Base-by-base conservation (phyloP, 2,797 vertebrate genomes). In the Megalops cyprinoides region DNA sequence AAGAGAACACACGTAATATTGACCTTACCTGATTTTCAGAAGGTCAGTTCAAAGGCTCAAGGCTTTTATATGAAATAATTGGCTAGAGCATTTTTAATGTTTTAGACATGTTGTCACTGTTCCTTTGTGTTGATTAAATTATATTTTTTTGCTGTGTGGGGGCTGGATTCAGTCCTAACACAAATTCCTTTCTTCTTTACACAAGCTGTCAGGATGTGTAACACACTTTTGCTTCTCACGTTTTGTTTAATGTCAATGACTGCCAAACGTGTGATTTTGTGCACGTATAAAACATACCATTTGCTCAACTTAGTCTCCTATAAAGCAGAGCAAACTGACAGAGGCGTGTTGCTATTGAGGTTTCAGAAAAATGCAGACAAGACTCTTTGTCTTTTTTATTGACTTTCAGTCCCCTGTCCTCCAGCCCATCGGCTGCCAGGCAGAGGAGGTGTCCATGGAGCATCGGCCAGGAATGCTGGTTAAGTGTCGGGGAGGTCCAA, bases 271-370 rank as follows among this genome's bases (percentile, higher is more conserved):
- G 65, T 69, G 65, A 37, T 42, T 37, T n/a, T 6, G 37, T 42
- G 65, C 23, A 23, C 23, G n/a, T 20, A 65, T 42, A 5, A 69
- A 37, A 65, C 31, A 15, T 1, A 69, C 62, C 39, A 18, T 69
- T 69, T 69, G 39, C 65, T 69, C n/a, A 42, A 69, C 9, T 69
- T 18, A 7, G 65, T 69, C 65, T n/a, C n/a, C n/a, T n/a, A n/a
- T n/a, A n/a, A n/a, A n/a, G n/a, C n/a, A n/a, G n/a, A n/a, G n/a
- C n/a, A n/a, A 9, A 8, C 65, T 39, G 65, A 37, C 37, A 69
- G 20, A 9, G 0, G 39, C 37, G 18, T 23, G 65, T 69, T 39
- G 65, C 37, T 69, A 37, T 69, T 69, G 37, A 69, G 37, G 65
- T 1, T 20, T 34, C 39, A n/a, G n/a, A n/a, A n/a, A n/a, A n/a